Conservation (phyloP, 2,797 vertebrate species). For the Schizothorax lantsangensis region DNA sequence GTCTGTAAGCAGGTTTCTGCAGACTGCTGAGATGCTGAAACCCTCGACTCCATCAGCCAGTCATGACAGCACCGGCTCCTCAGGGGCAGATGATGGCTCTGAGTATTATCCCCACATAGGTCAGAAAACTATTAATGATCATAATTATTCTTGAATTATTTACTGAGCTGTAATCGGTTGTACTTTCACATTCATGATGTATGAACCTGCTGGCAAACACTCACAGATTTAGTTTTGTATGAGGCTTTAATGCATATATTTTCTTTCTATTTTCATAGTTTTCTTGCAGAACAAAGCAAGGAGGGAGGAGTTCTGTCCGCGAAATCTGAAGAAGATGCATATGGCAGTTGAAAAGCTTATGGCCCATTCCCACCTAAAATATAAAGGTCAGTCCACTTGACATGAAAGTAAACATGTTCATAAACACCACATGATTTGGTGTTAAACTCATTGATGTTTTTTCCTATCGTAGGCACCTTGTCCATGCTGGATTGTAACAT, state of each 20-base stretch:
- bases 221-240: background rate
- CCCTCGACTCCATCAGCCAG: constrained; percentile 90
- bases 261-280: constrained; percentile 70
- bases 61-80: constrained; percentile 85
- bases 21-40: constrained; percentile 93
- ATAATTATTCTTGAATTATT: background rate
- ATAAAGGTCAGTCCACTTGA: constrained; percentile 78
- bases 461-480: constrained; percentile 78
- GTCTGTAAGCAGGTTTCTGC: constrained; percentile 83
- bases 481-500: constrained; percentile 92
- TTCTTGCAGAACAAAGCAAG: constrained; percentile 92
- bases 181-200: background rate
- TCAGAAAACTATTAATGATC: constrained; percentile 58
- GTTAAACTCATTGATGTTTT: background rate
- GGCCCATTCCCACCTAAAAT: constrained; percentile 91
- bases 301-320: constrained; percentile 88
- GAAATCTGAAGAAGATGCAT: constrained; percentile 89
- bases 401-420: background rate
- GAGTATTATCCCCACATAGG: constrained; percentile 94
- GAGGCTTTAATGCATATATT: background rate
- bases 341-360: constrained; percentile 87
- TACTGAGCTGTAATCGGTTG: background rate
- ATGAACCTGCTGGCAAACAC: background rate
- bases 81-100: constrained; percentile 84
- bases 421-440: background rate